Percentiles rank a stretch among this genome's conserved stretches.
Evolutionary conservation across 2,113 vertebrate species (phyloP).

Genomic region (Orthochromis malagaraziensis): DNA sequence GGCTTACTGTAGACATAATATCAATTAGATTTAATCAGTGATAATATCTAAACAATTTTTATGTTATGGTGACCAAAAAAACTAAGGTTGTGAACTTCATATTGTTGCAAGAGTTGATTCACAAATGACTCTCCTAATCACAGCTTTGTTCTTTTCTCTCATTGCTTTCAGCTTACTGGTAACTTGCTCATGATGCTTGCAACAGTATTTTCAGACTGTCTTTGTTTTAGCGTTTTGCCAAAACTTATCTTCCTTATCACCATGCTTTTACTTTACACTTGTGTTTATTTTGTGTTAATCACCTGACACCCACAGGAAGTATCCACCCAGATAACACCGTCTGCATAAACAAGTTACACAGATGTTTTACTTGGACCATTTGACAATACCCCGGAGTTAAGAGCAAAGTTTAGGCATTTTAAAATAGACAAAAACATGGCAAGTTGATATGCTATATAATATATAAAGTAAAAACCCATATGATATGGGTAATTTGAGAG

Average conservation of each 20-base stretch:
- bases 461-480: not conserved
- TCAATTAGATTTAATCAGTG: not conserved
- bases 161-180: not conserved
- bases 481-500: not conserved
- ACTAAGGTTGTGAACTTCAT: not conserved
- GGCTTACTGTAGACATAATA: not conserved
- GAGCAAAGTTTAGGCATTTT: not conserved
- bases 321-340: constrained; percentile 18
- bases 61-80: not conserved
- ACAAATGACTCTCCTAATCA: not conserved
- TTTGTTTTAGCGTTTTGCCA: not conserved
- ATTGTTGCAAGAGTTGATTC: not conserved
- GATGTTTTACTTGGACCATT: not conserved
- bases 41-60: not conserved
- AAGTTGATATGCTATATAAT: not conserved
- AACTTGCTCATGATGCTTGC: not conserved
- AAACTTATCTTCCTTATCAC: not conserved
- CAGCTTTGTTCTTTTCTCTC: not conserved
- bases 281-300: not conserved
- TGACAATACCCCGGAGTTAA: not conserved
- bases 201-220: not conserved
- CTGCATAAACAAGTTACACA: not conserved
- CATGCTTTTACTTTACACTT: not conserved
- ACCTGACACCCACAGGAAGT: constrained; percentile 18
- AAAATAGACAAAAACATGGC: not conserved